These are phyloP conservation scores for Leptinotarsa haldemani DNA, from an alignment of 2,888 invertebrate genomes.

Conservation along the genomic window DNA sequence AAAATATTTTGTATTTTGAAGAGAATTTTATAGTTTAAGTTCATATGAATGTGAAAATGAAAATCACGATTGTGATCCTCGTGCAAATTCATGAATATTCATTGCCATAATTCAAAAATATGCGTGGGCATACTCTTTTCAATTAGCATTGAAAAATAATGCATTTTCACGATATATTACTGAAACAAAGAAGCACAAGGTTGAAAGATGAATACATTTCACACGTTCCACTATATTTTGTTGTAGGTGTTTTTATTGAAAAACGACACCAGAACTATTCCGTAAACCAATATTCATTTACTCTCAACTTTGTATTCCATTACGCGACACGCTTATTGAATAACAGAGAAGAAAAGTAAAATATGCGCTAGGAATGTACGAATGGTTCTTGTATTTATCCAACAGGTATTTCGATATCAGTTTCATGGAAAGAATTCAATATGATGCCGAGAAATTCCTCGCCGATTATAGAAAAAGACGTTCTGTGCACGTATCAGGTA, in stretches of 20 bases:
- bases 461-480: slow-evolving; percentile 76
- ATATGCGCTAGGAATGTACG: slow-evolving; percentile 23
- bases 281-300: slow-evolving; percentile 31
- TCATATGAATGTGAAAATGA: too few species aligned
- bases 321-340: slow-evolving; percentile 38
- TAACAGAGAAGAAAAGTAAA: slow-evolving; percentile 32
- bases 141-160: slow-evolving; percentile 20
- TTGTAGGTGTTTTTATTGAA: slow-evolving; percentile 43
- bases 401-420: slow-evolving; percentile 17
- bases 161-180: slow-evolving; percentile 1
- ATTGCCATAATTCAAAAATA: slow-evolving; percentile 1
- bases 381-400: slow-evolving; percentile 21
- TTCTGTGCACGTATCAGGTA: slow-evolving; percentile 77
- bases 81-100: background rate
- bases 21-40: too few species aligned
- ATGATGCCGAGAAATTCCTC: slow-evolving; percentile 73
- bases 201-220: slow-evolving; percentile 22
- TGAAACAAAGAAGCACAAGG: slow-evolving; percentile 8
- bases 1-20: too few species aligned
- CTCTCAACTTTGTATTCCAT: slow-evolving; percentile 24
- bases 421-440: slow-evolving; percentile 48
- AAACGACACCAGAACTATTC: slow-evolving; percentile 27
- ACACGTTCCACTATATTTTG: slow-evolving; percentile 33
- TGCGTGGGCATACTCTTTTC: slow-evolving; percentile 11
- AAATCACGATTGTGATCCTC: background rate